phyloP scores from a whole-genome alignment of 2,113 vertebrate genomes.

The Daboia siamensis region DNA sequence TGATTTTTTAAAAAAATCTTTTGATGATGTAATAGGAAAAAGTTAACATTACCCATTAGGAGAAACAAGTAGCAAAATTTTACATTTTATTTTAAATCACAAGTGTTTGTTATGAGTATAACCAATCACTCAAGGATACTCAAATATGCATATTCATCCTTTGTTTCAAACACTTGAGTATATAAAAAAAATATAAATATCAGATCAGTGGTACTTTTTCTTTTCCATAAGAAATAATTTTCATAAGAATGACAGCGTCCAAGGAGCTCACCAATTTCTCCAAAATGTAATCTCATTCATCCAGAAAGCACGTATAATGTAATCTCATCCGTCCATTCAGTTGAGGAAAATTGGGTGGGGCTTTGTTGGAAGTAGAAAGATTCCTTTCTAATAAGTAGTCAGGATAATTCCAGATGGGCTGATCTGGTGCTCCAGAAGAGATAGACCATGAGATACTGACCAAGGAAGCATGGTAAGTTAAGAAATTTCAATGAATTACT shows the following conservation, averaged over 20 bases:
- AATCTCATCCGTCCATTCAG: constrained; percentile 34
- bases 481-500: background rate
- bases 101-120: background rate
- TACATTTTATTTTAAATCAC: background rate
- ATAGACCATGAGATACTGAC: background rate
- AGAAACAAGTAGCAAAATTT: background rate
- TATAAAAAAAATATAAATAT: constrained; percentile 13
- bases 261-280: background rate
- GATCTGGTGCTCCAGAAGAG: background rate
- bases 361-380: constrained; percentile 11
- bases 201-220: background rate
- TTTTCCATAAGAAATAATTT: constrained; percentile 25
- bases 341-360: background rate
- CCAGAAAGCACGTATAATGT: constrained; percentile 2
- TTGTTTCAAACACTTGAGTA: background rate
- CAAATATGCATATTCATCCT: constrained; percentile 2
- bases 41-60: background rate
- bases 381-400: background rate
- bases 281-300: constrained; percentile 45
- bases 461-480: background rate
- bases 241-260: constrained; percentile 23
- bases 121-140: background rate
- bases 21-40: background rate
- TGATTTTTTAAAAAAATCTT: background rate
- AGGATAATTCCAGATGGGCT: constrained; percentile 2